A percentile compares a stretch with the other conserved stretches of the same genome.
Conservation (phyloP, 2,888 invertebrate species). For the Colletes collaris region DNA sequence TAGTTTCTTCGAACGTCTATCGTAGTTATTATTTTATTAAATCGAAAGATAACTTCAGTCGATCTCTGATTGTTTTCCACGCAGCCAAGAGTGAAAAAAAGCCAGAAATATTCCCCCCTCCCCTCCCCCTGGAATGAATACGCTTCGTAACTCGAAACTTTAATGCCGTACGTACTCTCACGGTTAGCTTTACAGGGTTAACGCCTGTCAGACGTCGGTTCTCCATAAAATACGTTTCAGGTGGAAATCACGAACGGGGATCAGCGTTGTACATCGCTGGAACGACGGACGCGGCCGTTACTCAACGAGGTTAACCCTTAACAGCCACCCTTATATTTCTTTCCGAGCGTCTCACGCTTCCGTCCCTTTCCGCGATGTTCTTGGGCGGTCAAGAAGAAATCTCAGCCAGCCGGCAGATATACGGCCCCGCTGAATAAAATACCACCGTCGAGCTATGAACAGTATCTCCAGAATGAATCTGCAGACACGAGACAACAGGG, state of each 20-base stretch:
- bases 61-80: too few species aligned
- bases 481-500: constrained; percentile 7
- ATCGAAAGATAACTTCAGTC: too few species aligned
- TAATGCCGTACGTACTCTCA: background rate
- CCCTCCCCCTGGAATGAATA: too few species aligned
- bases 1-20: too few species aligned
- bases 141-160: background rate
- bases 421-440: constrained; percentile 61
- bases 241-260: constrained; percentile 17
- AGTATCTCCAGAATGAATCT: constrained; percentile 50
- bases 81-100: background rate
- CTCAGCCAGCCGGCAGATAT: constrained; percentile 57
- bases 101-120: background rate
- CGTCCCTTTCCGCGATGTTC: constrained; percentile 36
- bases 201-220: constrained; percentile 8
- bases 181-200: background rate
- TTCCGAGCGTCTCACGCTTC: background rate
- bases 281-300: constrained; percentile 13
- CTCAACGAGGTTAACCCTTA: constrained; percentile 45
- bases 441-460: constrained; percentile 46
- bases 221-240: constrained; percentile 26
- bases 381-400: constrained; percentile 52
- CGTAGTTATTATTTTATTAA: too few species aligned
- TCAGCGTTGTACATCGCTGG: constrained; percentile 9
- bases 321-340: constrained; percentile 34